Base-by-base conservation (phyloP, 2,113 vertebrate species). In the Corynorhinus townsendii region DNA sequence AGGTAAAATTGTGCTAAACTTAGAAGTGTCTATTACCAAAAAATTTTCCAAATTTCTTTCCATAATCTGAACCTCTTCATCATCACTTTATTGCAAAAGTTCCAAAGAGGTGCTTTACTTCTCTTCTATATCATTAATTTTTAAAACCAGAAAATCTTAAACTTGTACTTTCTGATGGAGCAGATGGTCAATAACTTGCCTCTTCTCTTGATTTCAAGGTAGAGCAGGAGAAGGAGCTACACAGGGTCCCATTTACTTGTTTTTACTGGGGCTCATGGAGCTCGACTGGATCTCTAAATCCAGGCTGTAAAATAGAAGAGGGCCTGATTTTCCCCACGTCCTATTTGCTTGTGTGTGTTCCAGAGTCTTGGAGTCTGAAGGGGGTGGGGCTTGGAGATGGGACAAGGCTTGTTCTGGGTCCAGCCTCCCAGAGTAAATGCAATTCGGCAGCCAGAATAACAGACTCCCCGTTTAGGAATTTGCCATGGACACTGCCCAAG, bases 381-480 rank as follows among this genome's bases (percentile, higher is more conserved):
- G 9, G 71, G 14, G 17, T 24, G 59, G 85, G 24, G 33, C 76
- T 95, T 91, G 77, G 91, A 93, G 35, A 68, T 11, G 20, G 40
- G 47, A 79, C 80, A 49, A 49, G 43, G 20, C 30, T 71, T 72
- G 75, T 86, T 38, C 17, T 0, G 8, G 52, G 45, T 85, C 59
- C 81, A 56, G 68, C n/a, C 59, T 92, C 73, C 76, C 33, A n/a
- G 81, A 52, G 47, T 84, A 80, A 87, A 79, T 4, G 43, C 43
- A 87, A 10, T 45, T 76, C 84, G 49, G 54, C 62, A 73, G 81
- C 75, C 73, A 86, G 56, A 89, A 92, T 85, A 92, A 75, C 84
- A 89, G 88, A 79, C 69, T 88, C 47, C 87, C 66, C 69, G 9
- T 24, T 93, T 40, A 92, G 81, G 95, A 95, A 93, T 96, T 94